Percentiles rank a stretch among this genome's conserved stretches.
These are phyloP conservation scores for Cecropterus lyciades DNA, from an alignment of 1,140 invertebrate genomes.

Conservation along the genomic window DNA sequence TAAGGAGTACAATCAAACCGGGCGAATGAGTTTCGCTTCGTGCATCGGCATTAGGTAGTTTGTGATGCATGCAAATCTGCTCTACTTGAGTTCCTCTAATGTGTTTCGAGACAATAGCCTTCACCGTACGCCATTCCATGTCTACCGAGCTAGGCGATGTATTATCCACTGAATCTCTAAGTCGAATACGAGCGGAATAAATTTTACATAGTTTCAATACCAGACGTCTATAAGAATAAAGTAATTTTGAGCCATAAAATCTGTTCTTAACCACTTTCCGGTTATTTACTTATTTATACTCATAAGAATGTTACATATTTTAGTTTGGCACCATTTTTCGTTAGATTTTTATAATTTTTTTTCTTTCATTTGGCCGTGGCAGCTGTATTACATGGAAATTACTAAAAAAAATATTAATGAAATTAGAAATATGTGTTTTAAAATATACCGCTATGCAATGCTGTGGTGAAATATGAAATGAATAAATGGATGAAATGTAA, in stretches of 20 bases:
- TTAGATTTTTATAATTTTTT: too few species aligned
- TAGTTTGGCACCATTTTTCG: too few species aligned
- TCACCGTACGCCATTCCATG: slow-evolving; percentile 43
- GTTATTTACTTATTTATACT: too few species aligned
- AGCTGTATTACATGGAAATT: too few species aligned
- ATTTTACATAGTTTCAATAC: slow-evolving; percentile 4
- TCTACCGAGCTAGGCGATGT: slow-evolving; percentile 32
- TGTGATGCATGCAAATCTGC: slow-evolving; percentile 58
- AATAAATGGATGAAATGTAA: too few species aligned
- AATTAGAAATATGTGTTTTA: too few species aligned
- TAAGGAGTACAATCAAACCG: slow-evolving; percentile 9
- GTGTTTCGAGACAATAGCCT: slow-evolving; percentile 50
- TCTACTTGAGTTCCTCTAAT: slow-evolving; percentile 47
- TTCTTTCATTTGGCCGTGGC: too few species aligned
- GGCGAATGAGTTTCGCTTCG: slow-evolving; percentile 21
- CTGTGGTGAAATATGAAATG: too few species aligned
- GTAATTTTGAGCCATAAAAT: neutral
- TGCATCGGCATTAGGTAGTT: slow-evolving; percentile 32
- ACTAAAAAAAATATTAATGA: too few species aligned
- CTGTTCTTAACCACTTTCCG: too few species aligned
- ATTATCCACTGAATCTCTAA: slow-evolving; percentile 32
- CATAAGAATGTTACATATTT: too few species aligned
- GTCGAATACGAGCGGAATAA: slow-evolving; percentile 25
- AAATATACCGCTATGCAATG: too few species aligned
- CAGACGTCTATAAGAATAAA: neutral